phyloP scores from a whole-genome alignment of 2,113 vertebrate species.

The Mustela nigripes region DNA sequence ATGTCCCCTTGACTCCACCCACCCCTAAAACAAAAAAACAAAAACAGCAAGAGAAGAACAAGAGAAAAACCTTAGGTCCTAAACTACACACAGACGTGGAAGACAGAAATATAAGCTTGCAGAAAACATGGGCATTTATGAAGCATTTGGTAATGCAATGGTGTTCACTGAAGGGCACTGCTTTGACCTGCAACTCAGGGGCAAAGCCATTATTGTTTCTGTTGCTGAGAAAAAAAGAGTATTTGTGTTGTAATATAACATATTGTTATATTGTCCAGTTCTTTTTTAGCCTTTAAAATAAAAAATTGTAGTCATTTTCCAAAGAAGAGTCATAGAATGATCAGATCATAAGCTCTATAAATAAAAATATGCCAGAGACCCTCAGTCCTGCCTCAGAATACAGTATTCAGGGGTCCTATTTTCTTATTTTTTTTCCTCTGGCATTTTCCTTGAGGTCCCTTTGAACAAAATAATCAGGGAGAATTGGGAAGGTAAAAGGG shows the following conservation, averaged over 20 bases:
- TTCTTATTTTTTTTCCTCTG: slow-evolving; percentile 16
- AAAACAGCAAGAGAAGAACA: slow-evolving; percentile 11
- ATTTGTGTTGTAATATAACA: slow-evolving; percentile 50
- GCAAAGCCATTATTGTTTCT: slow-evolving; percentile 53
- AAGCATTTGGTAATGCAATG: neutral
- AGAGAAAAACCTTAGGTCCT: neutral
- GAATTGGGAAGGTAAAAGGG: slow-evolving; percentile 8
- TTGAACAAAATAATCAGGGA: slow-evolving; percentile 43
- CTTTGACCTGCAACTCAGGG: slow-evolving; percentile 49
- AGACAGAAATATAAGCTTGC: neutral
- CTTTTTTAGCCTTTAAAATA: slow-evolving; percentile 25
- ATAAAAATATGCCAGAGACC: slow-evolving; percentile 52
- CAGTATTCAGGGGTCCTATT: neutral
- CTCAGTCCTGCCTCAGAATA: neutral
- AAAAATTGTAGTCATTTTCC: slow-evolving; percentile 57
- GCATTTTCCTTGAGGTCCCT: slow-evolving; percentile 36
- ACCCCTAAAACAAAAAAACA: neutral
- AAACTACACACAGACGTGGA: neutral
- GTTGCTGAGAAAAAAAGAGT: slow-evolving; percentile 43
- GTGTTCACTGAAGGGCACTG: neutral
- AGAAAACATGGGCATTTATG: neutral
- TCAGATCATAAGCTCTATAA: slow-evolving; percentile 50
- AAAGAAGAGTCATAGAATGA: slow-evolving; percentile 67
- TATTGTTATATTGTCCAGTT: neutral
- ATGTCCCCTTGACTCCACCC: neutral